Conservation (phyloP, 2,797 vertebrate species). For the Catharus ustulatus region DNA sequence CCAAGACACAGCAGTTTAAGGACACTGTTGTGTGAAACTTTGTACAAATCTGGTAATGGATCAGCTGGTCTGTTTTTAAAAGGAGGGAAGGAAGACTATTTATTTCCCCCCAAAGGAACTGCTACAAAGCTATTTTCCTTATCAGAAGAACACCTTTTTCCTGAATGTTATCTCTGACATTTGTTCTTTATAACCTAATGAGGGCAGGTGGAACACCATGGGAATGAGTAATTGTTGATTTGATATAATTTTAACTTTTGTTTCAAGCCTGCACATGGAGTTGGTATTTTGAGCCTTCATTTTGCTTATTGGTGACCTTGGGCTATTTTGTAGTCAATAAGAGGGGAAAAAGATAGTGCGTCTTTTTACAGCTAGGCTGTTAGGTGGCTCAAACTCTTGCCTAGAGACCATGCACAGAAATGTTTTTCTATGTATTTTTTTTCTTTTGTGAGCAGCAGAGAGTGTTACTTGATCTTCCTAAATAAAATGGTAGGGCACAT, state of each 20-base stretch:
- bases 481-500: not conserved
- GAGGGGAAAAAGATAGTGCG: not conserved
- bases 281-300: conserved; percentile 25
- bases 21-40: conserved; percentile 18
- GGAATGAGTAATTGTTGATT: conserved; percentile 61
- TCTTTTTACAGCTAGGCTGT: not conserved
- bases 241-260: conserved; percentile 48
- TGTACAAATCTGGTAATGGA: conserved; percentile 37
- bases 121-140: conserved; percentile 56
- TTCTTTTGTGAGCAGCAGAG: not conserved
- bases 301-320: conserved; percentile 35
- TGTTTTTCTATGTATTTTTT: not conserved
- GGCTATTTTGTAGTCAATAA: not conserved
- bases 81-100: conserved; percentile 62
- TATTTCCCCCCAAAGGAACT: conserved; percentile 56
- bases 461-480: not conserved
- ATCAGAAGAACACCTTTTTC: conserved; percentile 69
- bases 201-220: conserved; percentile 54
- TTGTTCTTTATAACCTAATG: conserved; percentile 50
- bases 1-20: not conserved
- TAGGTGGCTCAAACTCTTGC: not conserved
- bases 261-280: not conserved
- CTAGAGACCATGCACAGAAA: not conserved
- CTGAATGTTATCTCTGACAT: conserved; percentile 64
- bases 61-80: conserved; percentile 54